phyloP scores from a whole-genome alignment of 1,140 invertebrate genomes.

The Drosophila parvula region DNA sequence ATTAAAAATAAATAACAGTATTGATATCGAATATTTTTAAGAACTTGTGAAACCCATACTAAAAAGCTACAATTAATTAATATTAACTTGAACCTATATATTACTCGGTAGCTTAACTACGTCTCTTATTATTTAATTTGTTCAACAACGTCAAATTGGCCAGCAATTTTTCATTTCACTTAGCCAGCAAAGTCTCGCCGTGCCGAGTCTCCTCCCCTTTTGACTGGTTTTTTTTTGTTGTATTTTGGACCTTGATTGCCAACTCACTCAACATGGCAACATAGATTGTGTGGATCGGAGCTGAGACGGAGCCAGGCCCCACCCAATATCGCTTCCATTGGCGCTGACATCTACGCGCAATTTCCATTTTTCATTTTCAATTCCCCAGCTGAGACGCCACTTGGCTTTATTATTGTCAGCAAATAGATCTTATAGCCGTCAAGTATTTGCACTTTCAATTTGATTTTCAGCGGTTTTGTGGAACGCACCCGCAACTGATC shows the following conservation, averaged over 20 bases:
- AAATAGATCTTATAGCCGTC: conserved; percentile 31
- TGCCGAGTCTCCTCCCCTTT: conserved; percentile 27
- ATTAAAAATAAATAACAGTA: neutral
- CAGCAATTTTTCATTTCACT: conserved; percentile 31
- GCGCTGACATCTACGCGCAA: conserved; percentile 35
- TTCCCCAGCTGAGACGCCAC: conserved; percentile 28
- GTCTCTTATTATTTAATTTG: conserved; percentile 37
- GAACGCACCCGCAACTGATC: conserved; percentile 54
- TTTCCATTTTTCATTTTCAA: conserved; percentile 44
- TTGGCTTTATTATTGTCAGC: conserved; percentile 54
- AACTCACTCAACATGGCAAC: conserved; percentile 11
- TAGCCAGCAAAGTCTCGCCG: neutral
- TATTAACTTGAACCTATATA: neutral
- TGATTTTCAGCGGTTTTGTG: conserved; percentile 4
- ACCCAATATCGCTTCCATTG: conserved; percentile 41
- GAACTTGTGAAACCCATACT: neutral
- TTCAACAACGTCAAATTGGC: conserved; percentile 29
- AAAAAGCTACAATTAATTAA: neutral
- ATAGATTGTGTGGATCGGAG: neutral
- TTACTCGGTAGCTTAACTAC: conserved; percentile 12
- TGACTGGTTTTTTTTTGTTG: neutral
- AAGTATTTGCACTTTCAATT: conserved; percentile 64
- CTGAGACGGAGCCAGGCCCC: conserved; percentile 21
- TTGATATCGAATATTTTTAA: neutral
- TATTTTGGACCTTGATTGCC: conserved; percentile 20